A percentile compares a stretch with the other conserved stretches of the same genome.
phyloP scores from a whole-genome alignment of 2,113 vertebrate genomes.

The Pomatostomus ruficeps region DNA sequence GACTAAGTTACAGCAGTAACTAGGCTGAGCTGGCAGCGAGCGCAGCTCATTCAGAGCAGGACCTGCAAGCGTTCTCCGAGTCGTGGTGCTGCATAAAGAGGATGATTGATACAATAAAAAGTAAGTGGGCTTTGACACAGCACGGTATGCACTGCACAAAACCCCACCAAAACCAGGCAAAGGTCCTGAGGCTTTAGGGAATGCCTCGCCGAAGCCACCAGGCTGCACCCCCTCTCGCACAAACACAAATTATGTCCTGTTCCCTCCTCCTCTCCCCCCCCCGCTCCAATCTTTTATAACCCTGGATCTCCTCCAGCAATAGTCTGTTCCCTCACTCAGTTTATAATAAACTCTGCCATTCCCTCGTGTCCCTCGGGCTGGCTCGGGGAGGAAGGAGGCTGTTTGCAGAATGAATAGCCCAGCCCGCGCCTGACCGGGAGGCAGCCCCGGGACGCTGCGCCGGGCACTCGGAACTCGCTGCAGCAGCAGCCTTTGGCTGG shows the following conservation, averaged over 20 bases:
- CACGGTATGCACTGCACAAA: neutral
- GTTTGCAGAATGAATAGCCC: conserved; percentile 43
- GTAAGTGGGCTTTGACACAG: conserved; percentile 45
- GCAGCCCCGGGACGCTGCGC: neutral
- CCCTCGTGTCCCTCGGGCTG: conserved; percentile 39
- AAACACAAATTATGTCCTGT: conserved; percentile 11
- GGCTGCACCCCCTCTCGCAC: neutral
- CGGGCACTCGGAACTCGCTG: neutral
- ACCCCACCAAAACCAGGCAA: neutral
- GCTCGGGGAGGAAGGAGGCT: conserved; percentile 28
- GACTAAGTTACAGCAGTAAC: conserved; percentile 56
- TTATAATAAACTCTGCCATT: conserved; percentile 61
- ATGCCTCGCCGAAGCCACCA: neutral
- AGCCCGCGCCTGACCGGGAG: neutral
- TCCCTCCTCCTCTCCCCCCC: neutral
- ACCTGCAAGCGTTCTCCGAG: conserved; percentile 1
- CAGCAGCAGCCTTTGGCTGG: conserved; percentile 8
- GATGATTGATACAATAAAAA: conserved; percentile 46
- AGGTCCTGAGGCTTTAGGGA: conserved; percentile 19
- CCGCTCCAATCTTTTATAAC: conserved; percentile 53
- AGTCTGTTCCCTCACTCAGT: conserved; percentile 42
- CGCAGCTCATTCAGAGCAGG: conserved; percentile 52
- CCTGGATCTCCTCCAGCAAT: conserved; percentile 64
- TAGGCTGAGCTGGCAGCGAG: conserved; percentile 57
- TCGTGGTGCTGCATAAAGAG: conserved; percentile 41